Evolutionary conservation across 1,140 invertebrate genomes (phyloP), one percentile per base, ranked within the genome.

Genomic region (Drosophila insularis): DNA sequence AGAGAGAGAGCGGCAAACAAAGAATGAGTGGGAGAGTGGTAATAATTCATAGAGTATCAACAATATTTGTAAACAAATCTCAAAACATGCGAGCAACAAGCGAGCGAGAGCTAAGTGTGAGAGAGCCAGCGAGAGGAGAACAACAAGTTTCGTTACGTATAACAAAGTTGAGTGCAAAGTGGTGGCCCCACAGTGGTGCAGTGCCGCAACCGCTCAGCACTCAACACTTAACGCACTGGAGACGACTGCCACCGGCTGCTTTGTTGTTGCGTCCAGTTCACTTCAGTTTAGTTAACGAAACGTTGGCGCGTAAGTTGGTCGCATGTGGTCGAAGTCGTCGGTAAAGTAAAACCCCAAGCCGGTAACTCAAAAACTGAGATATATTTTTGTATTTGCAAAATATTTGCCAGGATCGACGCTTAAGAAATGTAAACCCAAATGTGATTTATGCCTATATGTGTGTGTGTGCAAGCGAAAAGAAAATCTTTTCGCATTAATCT

Each of bases 291-390:
- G 76, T 85, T 81, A 66, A 65, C 60, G 27, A 82, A 68, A 72
- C 75, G 69, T 81, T 84, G 84, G 82, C 80, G 84, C 84, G 82
- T 82, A 89, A 80, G 82, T 74, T 89, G 76, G 84, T 77, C 82
- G 80, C 79, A 76, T 76, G 75, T 65, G 59, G 54, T 66, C 8
- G 32, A 10, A 7, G 32, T 10, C 6, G 32, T 8, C 32, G 32
- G 6, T 1, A 32, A 43, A 43, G 40, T 8, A 7, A 13, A 43
- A 43, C 4, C 17, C 7, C 43, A 17, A 50, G 14, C 43, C 43
- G 43, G 43, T 50, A 50, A 46, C 43, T 37, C 35, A 8, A 2
- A 19, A 2, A 8, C 19, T 46, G 14, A 8, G 14, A 10, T 46
- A 17, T 6, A 46, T 46, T 46, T 14, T 1, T 14, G 4, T 14